phyloP scores from a whole-genome alignment of 2,888 invertebrate genomes.

The Drosophila antonietae region DNA sequence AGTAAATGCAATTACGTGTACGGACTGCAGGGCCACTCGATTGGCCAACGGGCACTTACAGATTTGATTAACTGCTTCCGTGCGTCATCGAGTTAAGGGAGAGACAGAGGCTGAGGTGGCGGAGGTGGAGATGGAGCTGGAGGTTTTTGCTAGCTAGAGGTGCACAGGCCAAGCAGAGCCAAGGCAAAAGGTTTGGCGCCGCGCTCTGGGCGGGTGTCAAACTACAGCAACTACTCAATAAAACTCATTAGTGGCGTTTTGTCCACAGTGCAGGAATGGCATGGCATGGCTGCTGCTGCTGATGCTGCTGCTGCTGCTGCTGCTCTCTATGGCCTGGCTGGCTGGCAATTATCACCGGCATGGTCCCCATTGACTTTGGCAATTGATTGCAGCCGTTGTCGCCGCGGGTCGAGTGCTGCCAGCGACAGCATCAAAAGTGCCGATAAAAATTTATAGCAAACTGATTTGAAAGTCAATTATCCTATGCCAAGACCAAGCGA shows the following conservation, averaged over 20 bases:
- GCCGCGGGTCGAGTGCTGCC: conserved; percentile 60
- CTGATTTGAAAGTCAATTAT: conserved; percentile 84
- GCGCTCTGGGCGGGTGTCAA: conserved; percentile 14
- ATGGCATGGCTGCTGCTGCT: conserved; percentile 2
- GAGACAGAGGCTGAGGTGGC: background rate
- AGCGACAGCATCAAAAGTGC: conserved; percentile 80
- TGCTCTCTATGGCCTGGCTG: conserved; percentile 22
- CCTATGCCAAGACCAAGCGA: conserved; percentile 57
- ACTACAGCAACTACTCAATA: conserved; percentile 73
- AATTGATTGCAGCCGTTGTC: conserved; percentile 77
- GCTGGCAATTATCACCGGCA: conserved; percentile 78
- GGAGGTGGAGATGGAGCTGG: background rate
- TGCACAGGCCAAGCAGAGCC: conserved; percentile 6
- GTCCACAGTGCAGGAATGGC: conserved; percentile 32
- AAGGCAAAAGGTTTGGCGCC: conserved; percentile 13
- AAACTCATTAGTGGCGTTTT: conserved; percentile 80
- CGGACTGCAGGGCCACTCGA: conserved; percentile 31
- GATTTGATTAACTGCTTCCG: conserved; percentile 81
- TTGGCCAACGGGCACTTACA: conserved; percentile 64
- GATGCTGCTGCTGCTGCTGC: conserved; percentile 20
- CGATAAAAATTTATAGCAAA: conserved; percentile 84
- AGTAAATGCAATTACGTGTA: conserved; percentile 67
- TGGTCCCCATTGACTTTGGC: conserved; percentile 78
- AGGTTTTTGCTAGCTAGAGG: conserved; percentile 40
- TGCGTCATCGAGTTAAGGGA: conserved; percentile 69